A percentile compares a stretch with the other conserved stretches of the same genome.
phyloP scores from a whole-genome alignment of 2,797 vertebrate species.

The Coreius guichenoti region DNA sequence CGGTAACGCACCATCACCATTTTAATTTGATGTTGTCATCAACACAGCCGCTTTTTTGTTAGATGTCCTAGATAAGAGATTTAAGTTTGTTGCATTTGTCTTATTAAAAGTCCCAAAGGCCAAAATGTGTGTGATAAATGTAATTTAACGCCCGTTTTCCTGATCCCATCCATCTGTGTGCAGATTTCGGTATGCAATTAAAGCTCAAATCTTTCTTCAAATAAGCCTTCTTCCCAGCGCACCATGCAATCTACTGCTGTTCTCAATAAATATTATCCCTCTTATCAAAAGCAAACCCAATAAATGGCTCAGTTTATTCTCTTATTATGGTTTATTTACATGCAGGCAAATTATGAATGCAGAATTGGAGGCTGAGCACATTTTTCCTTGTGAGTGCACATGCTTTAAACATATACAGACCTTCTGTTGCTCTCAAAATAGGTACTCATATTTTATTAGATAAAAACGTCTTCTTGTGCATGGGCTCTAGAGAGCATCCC shows the following conservation, averaged over 20 bases:
- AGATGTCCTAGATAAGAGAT: neutral
- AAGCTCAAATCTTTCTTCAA: conserved; percentile 79
- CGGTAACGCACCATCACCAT: conserved; percentile 18
- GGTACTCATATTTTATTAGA: conserved; percentile 42
- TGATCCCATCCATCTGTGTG: conserved; percentile 67
- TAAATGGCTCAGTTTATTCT: conserved; percentile 73
- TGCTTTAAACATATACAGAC: conserved; percentile 24
- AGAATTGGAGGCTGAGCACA: conserved; percentile 3
- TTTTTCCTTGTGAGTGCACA: conserved; percentile 3
- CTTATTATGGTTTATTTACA: conserved; percentile 71
- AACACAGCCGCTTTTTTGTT: conserved; percentile 11
- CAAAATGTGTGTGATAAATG: conserved; percentile 27
- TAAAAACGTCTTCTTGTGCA: neutral
- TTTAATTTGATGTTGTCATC: conserved; percentile 39
- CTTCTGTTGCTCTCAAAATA: conserved; percentile 34
- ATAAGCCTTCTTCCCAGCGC: conserved; percentile 70
- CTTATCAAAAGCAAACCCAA: conserved; percentile 81
- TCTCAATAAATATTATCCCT: conserved; percentile 80
- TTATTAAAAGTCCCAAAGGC: conserved; percentile 31
- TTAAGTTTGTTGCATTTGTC: neutral
- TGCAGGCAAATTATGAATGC: conserved; percentile 58
- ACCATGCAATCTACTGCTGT: conserved; percentile 63
- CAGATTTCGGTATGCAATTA: conserved; percentile 75
- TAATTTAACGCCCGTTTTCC: conserved; percentile 5
- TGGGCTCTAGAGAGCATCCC: neutral